Evolutionary conservation across 2,888 invertebrate species (phyloP).

Genomic region (Gari tellinella): DNA sequence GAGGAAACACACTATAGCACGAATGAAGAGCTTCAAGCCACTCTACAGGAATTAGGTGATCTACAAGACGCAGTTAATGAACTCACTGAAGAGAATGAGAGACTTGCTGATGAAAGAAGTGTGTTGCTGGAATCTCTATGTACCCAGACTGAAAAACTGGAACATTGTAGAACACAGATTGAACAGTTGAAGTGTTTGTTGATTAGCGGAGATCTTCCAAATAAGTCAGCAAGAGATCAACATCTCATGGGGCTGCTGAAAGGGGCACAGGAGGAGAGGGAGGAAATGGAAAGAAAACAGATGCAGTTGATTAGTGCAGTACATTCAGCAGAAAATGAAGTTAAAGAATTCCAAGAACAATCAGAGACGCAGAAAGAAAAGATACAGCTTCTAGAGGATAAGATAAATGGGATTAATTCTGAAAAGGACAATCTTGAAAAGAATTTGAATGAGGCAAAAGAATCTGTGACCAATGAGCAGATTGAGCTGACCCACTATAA

Average conservation of each 20-base stretch:
- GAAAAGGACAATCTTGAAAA: slow-evolving; percentile 91
- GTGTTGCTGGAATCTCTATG: slow-evolving; percentile 95
- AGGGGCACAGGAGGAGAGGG: slow-evolving; percentile 81
- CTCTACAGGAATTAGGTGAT: slow-evolving; percentile 95
- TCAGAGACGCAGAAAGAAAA: slow-evolving; percentile 88
- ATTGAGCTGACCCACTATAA: slow-evolving; percentile 92
- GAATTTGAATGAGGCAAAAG: slow-evolving; percentile 87
- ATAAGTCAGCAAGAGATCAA: slow-evolving; percentile 84
- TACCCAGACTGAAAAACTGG: slow-evolving; percentile 95
- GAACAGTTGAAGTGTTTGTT: slow-evolving; percentile 92
- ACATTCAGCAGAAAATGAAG: slow-evolving; percentile 83
- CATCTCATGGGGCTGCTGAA: slow-evolving; percentile 94
- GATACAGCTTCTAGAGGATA: slow-evolving; percentile 88
- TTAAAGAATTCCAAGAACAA: slow-evolving; percentile 75
- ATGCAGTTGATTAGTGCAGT: slow-evolving; percentile 91
- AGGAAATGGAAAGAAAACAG: slow-evolving; percentile 87
- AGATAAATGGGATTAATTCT: slow-evolving; percentile 89
- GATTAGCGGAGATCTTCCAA: slow-evolving; percentile 81
- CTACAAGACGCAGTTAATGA: slow-evolving; percentile 94
- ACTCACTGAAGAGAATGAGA: slow-evolving; percentile 94
- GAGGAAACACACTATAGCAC: slow-evolving; percentile 92
- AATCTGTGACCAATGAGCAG: slow-evolving; percentile 90
- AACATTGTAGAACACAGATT: slow-evolving; percentile 93
- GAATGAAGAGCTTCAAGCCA: slow-evolving; percentile 89
- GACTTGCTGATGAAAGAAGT: slow-evolving; percentile 94